These are phyloP conservation scores for Champsocephalus gunnari DNA, from an alignment of 2,797 vertebrate species.

Conservation along the genomic window DNA sequence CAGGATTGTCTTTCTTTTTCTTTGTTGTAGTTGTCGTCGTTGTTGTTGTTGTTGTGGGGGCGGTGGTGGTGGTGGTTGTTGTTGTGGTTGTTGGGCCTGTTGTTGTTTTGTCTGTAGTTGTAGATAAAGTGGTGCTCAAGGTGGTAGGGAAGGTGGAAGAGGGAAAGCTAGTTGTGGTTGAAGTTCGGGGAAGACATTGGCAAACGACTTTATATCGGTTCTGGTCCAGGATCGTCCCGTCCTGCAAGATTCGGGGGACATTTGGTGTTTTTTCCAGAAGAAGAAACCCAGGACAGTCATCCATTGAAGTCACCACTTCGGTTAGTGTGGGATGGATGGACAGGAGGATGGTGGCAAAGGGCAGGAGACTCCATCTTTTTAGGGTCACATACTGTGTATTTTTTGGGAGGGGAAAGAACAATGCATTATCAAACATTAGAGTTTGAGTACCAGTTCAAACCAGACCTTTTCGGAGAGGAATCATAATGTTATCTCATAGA, in stretches of 20 bases:
- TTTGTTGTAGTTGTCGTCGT: neutral
- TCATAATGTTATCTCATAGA: too few species aligned
- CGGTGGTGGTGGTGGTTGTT: neutral
- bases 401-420: neutral
- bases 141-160: too few species aligned
- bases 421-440: neutral
- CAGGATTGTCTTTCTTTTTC: neutral
- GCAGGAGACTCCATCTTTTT: neutral
- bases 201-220: conserved; percentile 41
- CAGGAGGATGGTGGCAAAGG: conserved; percentile 22
- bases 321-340: neutral
- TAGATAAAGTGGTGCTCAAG: too few species aligned
- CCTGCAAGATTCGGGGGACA: conserved; percentile 21
- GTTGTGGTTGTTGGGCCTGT: neutral
- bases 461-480: too few species aligned
- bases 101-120: too few species aligned
- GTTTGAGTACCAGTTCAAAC: neutral
- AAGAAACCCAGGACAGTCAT: conserved; percentile 32
- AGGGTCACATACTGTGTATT: neutral
- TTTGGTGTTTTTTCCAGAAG: conserved; percentile 2
- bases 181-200: neutral
- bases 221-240: conserved; percentile 15
- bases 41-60: neutral
- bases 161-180: neutral
- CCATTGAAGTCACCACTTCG: conserved; percentile 6